Base-by-base conservation (phyloP, 2,888 invertebrate genomes). In the Polia nebulosa region DNA sequence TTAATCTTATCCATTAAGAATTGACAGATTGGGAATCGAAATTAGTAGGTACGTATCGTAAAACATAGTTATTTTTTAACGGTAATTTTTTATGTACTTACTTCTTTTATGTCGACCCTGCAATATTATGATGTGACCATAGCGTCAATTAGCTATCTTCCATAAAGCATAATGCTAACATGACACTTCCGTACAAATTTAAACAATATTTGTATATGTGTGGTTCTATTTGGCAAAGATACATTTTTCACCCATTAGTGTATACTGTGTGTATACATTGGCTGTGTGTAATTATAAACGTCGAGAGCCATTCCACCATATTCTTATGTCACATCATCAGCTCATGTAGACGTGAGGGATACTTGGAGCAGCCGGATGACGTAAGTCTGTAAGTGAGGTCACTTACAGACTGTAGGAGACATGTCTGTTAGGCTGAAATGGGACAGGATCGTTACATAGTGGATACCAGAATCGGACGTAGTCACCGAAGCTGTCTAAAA, bases 91-190 rank as follows among this genome's bases (percentile, higher is more conserved):
- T 2, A 0, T 8, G 17, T n/a, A 41, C 7, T n/a, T n/a, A n/a
- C 39, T 8, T n/a, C n/a, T n/a, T n/a, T n/a, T n/a, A n/a, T n/a
- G n/a, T n/a, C n/a, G n/a, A n/a, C n/a, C n/a, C n/a, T n/a, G n/a
- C n/a, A n/a, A n/a, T n/a, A n/a, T n/a, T n/a, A 2, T 2, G 2
- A 4, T 59, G 11, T 47, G n/a, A 44, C 55, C n/a, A 52, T 25
- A 11, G 25, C 2, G 25, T 47, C 25, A 47, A 41, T 45, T 63
- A 52, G 20, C 32, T 49, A 25, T 29, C n/a, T 36, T 53, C 45
- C 45, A 53, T 61, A 22, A 29, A 0, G 32, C 32, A 34, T n/a
- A 0, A 22, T 45, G 51, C 44, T 66, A 64, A 72, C 20, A 71
- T 36, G 20, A 36, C 7, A 9, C 11, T 51, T 27, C 20, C 22